Evolutionary conservation across 1,140 invertebrate genomes (phyloP).

Genomic region (Triops longicaudatus): DNA sequence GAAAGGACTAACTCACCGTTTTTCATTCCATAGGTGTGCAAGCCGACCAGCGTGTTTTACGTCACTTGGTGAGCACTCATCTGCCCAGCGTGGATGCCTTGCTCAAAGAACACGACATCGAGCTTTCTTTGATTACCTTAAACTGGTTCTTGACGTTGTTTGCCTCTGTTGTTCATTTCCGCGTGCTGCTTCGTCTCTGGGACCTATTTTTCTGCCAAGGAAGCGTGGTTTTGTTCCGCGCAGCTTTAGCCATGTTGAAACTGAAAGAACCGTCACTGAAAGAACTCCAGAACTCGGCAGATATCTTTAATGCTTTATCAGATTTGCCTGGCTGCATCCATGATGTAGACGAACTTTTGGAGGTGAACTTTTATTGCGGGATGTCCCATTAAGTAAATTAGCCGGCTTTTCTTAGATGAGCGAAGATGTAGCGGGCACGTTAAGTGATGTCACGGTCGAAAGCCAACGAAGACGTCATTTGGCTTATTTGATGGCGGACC

Average conservation of each 20-base stretch:
- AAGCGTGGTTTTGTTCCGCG: slow-evolving; percentile 90
- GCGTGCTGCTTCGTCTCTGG: slow-evolving; percentile 90
- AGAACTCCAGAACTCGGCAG: slow-evolving; percentile 80
- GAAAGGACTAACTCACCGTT: slow-evolving; percentile 11
- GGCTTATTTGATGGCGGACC: slow-evolving; percentile 93
- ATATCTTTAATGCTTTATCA: slow-evolving; percentile 93
- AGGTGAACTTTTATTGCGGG: slow-evolving; percentile 41
- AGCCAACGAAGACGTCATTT: slow-evolving; percentile 82
- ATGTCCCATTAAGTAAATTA: not conserved
- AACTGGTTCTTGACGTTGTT: slow-evolving; percentile 99
- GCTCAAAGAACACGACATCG: slow-evolving; percentile 86
- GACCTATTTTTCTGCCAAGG: slow-evolving; percentile 95
- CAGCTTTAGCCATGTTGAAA: slow-evolving; percentile 89
- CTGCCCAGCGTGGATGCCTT: slow-evolving; percentile 82
- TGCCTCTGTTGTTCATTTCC: slow-evolving; percentile 95
- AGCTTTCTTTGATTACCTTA: slow-evolving; percentile 88
- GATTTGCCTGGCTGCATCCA: slow-evolving; percentile 88
- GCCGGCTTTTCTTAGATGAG: slow-evolving; percentile 25
- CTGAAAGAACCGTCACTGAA: slow-evolving; percentile 77
- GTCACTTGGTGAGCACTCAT: slow-evolving; percentile 80
- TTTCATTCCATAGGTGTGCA: slow-evolving; percentile 54
- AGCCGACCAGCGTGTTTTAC: slow-evolving; percentile 88
- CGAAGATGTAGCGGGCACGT: slow-evolving; percentile 50
- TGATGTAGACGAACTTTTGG: slow-evolving; percentile 71
- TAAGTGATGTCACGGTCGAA: slow-evolving; percentile 79